Percentiles rank a stretch among this genome's conserved stretches.
phyloP scores from a whole-genome alignment of 2,797 vertebrate genomes.

The Lophius americanus region DNA sequence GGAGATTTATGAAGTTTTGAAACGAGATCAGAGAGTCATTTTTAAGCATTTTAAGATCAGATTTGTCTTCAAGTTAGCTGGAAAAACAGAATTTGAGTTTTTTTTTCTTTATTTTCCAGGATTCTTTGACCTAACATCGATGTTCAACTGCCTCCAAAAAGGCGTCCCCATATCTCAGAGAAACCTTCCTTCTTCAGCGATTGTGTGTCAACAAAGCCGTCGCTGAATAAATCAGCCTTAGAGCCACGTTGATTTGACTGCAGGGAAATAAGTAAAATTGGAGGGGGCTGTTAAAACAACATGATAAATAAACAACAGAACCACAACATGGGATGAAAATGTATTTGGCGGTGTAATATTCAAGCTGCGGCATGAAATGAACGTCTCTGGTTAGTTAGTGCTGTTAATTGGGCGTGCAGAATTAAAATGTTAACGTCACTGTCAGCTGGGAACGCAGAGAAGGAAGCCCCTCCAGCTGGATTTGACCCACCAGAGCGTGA shows the following conservation, averaged over 20 bases:
- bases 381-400: slow-evolving; percentile 79
- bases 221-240: slow-evolving; percentile 71
- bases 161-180: too few relatives aligned
- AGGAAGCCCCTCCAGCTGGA: slow-evolving; percentile 49
- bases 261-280: slow-evolving; percentile 54
- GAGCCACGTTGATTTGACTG: slow-evolving; percentile 65
- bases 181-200: too few relatives aligned
- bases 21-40: too few relatives aligned
- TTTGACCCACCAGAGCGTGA: slow-evolving; percentile 78
- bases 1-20: too few relatives aligned
- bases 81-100: too few relatives aligned
- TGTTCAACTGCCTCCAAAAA: too few relatives aligned
- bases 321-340: slow-evolving; percentile 47
- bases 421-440: slow-evolving; percentile 78
- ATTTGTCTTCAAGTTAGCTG: too few relatives aligned
- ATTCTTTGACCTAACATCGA: too few relatives aligned
- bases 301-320: slow-evolving; percentile 66
- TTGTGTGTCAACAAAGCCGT: slow-evolving; percentile 28
- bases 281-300: slow-evolving; percentile 35
- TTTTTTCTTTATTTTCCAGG: too few relatives aligned
- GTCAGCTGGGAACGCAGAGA: slow-evolving; percentile 49
- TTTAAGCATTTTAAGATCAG: too few relatives aligned
- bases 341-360: slow-evolving; percentile 59
- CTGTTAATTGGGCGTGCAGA: slow-evolving; percentile 79
- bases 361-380: slow-evolving; percentile 70